Conservation (phyloP, 2,797 vertebrate species). For the Tympanoctomys barrerae region DNA sequence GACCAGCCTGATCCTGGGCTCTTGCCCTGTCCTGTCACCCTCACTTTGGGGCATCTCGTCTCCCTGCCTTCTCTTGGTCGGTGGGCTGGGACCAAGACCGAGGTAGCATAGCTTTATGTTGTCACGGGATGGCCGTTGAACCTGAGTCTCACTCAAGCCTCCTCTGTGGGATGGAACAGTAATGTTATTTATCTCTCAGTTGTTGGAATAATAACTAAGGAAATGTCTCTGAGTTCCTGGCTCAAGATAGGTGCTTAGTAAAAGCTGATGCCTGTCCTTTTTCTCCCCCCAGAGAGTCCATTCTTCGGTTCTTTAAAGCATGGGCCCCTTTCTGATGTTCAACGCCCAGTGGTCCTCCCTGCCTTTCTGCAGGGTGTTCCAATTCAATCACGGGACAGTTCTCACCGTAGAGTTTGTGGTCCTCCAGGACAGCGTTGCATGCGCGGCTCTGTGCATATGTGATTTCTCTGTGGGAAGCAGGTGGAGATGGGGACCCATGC, state of each 20-base stretch:
- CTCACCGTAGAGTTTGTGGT: neutral
- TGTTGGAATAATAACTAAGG: neutral
- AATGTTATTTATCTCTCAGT: neutral
- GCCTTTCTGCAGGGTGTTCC: neutral
- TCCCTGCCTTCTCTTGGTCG: neutral
- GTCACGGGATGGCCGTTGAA: neutral
- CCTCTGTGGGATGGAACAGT: neutral
- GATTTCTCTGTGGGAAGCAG: neutral
- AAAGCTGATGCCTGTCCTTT: neutral
- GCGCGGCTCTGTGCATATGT: neutral
- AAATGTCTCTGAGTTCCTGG: neutral
- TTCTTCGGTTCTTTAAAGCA: neutral
- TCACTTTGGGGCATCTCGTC: neutral
- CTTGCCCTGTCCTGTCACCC: accelerated
- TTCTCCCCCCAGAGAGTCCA: neutral
- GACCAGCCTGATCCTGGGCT: neutral
- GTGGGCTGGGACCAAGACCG: neutral
- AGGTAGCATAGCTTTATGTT: neutral
- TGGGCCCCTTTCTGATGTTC: neutral
- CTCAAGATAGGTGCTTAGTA: accelerated
- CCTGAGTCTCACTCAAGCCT: neutral
- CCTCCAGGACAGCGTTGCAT: accelerated
- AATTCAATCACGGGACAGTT: neutral
- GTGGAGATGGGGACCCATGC: neutral
- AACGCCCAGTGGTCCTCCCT: neutral